Evolutionary conservation across 2,888 invertebrate genomes (phyloP).

Genomic region (Thysanoteuthis rhombus): DNA sequence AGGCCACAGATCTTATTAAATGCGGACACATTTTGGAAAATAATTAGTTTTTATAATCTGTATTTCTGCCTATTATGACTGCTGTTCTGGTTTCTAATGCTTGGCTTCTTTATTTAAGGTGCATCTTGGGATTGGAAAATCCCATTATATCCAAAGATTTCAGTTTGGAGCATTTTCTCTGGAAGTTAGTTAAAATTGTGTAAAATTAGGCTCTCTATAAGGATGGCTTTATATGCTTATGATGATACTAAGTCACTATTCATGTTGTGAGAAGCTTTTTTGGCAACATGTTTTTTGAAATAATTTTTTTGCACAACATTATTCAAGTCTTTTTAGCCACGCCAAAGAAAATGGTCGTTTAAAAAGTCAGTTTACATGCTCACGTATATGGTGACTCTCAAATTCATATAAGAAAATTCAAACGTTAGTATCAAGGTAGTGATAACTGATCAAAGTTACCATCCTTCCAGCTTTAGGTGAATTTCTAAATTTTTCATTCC

Average conservation of each 20-base stretch:
- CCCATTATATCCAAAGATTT: not conserved
- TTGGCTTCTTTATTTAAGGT: not conserved
- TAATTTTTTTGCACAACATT: no score
- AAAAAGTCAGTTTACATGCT: no score
- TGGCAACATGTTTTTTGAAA: no score
- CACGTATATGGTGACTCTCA: no score
- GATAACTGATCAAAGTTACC: no score
- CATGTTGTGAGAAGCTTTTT: not conserved
- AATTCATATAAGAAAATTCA: no score
- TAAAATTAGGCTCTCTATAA: not conserved
- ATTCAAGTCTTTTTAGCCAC: no score
- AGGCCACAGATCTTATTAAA: not conserved
- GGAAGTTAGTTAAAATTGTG: not conserved
- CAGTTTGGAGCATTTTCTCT: not conserved
- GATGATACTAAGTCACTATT: not conserved
- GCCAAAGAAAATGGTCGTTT: no score
- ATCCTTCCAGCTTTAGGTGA: no score
- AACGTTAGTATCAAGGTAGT: no score
- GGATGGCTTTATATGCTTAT: not conserved
- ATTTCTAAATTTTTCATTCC: no score
- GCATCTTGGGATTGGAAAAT: constrained; percentile 12
- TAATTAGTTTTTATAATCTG: not conserved
- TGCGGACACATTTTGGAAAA: not conserved
- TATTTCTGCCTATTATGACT: not conserved
- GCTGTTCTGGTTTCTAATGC: not conserved